A percentile compares a stretch with the other conserved stretches of the same genome.
Evolutionary conservation across 2,113 vertebrate species (phyloP).

Genomic region (Pygoscelis adeliae): DNA sequence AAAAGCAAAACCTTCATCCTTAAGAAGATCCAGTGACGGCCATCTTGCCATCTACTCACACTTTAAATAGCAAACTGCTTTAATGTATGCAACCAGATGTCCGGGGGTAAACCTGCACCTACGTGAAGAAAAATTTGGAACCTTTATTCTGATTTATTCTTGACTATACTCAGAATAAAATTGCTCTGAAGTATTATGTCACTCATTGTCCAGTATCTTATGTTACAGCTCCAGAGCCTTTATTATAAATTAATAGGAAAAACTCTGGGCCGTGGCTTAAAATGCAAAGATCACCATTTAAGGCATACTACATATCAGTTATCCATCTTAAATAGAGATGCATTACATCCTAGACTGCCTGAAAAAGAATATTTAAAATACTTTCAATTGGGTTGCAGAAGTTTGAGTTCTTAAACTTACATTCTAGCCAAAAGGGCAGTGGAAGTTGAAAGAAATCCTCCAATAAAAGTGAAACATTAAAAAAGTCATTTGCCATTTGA

Average conservation of each 20-base stretch:
- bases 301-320: background rate
- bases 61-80: background rate
- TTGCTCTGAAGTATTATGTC: background rate
- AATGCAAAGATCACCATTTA: background rate
- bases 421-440: background rate
- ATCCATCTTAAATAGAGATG: background rate
- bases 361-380: background rate
- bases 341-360: background rate
- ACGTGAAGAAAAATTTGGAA: rapidly evolving
- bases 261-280: background rate
- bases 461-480: background rate
- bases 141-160: background rate
- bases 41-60: background rate
- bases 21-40: background rate
- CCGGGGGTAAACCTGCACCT: background rate
- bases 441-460: background rate
- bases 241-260: background rate
- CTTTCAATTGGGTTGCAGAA: background rate
- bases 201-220: background rate
- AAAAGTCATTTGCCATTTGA: background rate
- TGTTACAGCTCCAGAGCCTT: background rate
- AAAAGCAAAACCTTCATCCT: background rate
- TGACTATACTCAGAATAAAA: background rate
- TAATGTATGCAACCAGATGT: background rate
- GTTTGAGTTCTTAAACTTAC: background rate